phyloP scores from a whole-genome alignment of 2,113 vertebrate genomes.

The Corvus moneduloides region DNA sequence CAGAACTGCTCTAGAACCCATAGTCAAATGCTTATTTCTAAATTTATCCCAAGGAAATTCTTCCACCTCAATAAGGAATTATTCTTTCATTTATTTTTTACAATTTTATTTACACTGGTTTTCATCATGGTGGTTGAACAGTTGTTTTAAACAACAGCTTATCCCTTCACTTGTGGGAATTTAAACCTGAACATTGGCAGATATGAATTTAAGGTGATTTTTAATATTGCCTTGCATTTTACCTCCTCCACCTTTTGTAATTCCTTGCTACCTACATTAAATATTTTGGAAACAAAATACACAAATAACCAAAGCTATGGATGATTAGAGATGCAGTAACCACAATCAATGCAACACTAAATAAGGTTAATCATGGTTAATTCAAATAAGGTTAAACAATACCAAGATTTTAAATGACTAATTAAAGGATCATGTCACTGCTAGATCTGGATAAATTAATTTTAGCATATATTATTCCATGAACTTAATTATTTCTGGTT shows the following conservation, averaged over 20 bases:
- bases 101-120: background rate
- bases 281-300: background rate
- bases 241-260: background rate
- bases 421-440: background rate
- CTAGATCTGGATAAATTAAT: background rate
- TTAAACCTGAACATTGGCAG: background rate
- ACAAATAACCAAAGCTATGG: background rate
- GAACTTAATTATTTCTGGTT: background rate
- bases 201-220: background rate
- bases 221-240: background rate
- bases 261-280: background rate
- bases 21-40: background rate
- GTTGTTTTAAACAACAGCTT: background rate
- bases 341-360: background rate
- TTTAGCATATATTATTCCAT: background rate
- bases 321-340: background rate
- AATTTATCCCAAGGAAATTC: background rate
- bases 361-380: background rate
- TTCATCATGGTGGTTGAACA: background rate
- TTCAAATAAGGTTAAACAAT: background rate
- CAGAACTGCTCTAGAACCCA: background rate
- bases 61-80: background rate
- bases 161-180: background rate
- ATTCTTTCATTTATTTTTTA: background rate
- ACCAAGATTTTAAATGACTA: background rate